phyloP scores from a whole-genome alignment of 2,888 invertebrate species.

The Resseliella maxima region DNA sequence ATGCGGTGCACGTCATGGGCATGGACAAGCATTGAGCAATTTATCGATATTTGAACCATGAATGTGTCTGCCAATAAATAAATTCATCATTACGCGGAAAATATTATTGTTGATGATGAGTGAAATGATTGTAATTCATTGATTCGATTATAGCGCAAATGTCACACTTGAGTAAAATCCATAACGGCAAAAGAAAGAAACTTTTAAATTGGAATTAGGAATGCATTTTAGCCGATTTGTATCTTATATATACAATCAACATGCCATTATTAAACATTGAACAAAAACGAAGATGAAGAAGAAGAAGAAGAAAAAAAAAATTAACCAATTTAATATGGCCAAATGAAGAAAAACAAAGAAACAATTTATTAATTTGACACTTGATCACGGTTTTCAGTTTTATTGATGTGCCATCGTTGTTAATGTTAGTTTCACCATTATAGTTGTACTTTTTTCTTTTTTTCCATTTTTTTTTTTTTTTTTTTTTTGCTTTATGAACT shows the following conservation, averaged over 20 bases:
- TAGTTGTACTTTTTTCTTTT: background rate
- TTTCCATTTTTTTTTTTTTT: background rate
- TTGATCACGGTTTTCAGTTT: constrained; percentile 11
- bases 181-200: background rate
- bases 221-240: background rate
- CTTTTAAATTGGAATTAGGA: background rate
- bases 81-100: background rate
- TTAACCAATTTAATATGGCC: background rate
- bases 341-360: background rate
- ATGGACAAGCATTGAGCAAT: background rate
- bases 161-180: constrained; percentile 8
- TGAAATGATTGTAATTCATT: background rate
- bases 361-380: constrained; percentile 51
- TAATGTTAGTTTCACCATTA: background rate
- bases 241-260: constrained; percentile 31
- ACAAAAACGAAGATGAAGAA: background rate
- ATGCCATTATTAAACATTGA: background rate
- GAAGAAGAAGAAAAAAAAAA: background rate
- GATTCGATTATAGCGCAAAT: constrained; percentile 12
- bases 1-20: background rate
- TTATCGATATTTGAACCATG: background rate
- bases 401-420: background rate
- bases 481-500: background rate
- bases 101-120: background rate
- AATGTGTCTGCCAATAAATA: constrained; percentile 4